A percentile compares a stretch with the other conserved stretches of the same genome.
Evolutionary conservation across 2,113 vertebrate species (phyloP).

Genomic region (Cynocephalus volans): DNA sequence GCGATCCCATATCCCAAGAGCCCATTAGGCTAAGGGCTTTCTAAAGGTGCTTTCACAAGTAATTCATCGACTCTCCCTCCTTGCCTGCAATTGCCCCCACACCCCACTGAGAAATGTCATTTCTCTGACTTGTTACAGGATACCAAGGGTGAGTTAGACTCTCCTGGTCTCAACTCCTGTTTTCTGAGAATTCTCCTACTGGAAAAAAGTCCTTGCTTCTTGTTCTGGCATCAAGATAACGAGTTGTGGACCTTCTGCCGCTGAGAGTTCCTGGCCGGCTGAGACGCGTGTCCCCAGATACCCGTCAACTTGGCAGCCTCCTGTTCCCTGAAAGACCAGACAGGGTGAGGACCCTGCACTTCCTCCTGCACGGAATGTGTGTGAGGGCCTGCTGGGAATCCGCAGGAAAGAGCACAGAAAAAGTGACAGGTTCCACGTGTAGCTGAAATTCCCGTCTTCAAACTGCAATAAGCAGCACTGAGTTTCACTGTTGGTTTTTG

Average conservation of each 20-base stretch:
- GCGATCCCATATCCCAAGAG: neutral
- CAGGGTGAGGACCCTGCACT: fast-evolving
- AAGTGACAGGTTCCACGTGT: no score
- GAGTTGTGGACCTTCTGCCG: neutral
- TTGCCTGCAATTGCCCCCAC: no score
- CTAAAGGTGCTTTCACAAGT: neutral
- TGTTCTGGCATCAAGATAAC: neutral
- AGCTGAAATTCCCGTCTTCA: neutral
- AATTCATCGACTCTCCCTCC: neutral
- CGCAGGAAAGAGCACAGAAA: neutral
- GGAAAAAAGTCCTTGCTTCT: neutral
- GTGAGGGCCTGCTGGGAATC: neutral
- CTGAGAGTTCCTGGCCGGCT: neutral
- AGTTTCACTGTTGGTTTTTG: neutral
- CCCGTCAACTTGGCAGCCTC: neutral
- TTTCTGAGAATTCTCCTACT: no score
- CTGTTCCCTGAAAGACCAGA: neutral
- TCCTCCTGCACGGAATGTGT: neutral
- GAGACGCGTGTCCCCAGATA: neutral
- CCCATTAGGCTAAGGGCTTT: neutral
- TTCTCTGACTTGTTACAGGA: neutral
- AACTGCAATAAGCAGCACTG: no score
- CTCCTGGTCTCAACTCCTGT: neutral
- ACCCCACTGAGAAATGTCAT: neutral
- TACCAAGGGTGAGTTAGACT: neutral